Percentiles rank a stretch among this genome's conserved stretches.
phyloP scores from a whole-genome alignment of 2,797 vertebrate species.

The Scleropages formosus region DNA sequence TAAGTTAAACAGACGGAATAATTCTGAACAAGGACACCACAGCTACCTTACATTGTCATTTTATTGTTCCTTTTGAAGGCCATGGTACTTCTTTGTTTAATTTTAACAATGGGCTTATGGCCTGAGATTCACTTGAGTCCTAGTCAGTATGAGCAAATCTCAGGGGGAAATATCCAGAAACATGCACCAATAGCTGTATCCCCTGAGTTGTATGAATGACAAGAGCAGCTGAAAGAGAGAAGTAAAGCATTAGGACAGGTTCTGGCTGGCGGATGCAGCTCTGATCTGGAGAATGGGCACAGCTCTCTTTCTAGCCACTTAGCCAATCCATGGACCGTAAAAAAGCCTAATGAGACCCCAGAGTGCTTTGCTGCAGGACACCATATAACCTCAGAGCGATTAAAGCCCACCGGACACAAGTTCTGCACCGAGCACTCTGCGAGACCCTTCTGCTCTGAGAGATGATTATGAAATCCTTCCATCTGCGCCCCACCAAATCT shows the following conservation, averaged over 20 bases:
- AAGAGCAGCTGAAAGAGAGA: not conserved
- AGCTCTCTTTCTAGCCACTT: constrained; percentile 13
- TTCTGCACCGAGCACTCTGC: constrained; percentile 1
- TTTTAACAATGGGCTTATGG: too few species aligned
- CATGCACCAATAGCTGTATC: too few species aligned
- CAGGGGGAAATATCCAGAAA: not conserved
- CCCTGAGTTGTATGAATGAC: too few species aligned
- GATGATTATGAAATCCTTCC: constrained; percentile 24
- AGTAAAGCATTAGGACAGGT: not conserved
- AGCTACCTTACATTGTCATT: too few species aligned
- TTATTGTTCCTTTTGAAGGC: too few species aligned
- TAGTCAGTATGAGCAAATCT: not conserved
- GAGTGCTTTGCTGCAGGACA: constrained; percentile 21
- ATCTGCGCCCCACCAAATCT: constrained; percentile 19
- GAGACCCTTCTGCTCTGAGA: constrained; percentile 22
- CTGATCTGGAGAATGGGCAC: not conserved
- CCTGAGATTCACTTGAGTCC: too few species aligned
- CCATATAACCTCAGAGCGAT: constrained; percentile 11
- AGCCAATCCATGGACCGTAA: constrained; percentile 8
- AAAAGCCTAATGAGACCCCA: constrained; percentile 3
- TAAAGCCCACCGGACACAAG: constrained; percentile 15
- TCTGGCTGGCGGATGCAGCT: not conserved
- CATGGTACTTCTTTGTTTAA: too few species aligned
- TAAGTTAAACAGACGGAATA: too few species aligned
- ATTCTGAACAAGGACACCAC: too few species aligned